These are phyloP conservation scores for Archilochus colubris DNA, from an alignment of 2,113 vertebrate species.

Conservation along the genomic window DNA sequence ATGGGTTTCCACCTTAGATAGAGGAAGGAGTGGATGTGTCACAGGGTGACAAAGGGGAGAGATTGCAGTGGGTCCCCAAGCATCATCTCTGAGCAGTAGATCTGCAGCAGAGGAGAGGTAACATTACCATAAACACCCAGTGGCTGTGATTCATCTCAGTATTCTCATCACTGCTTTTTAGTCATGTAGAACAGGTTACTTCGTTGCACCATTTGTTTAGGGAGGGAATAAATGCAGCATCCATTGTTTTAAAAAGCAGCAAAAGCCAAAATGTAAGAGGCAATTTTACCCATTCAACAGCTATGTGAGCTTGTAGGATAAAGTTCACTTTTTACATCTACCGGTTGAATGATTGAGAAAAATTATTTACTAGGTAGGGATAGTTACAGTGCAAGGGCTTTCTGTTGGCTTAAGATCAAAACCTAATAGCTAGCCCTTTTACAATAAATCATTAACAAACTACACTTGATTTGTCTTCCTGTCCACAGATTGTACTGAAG, in stretches of 20 bases:
- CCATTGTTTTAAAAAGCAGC: neutral
- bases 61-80: rapidly evolving
- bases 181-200: neutral
- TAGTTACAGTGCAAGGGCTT: neutral
- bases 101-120: neutral
- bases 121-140: neutral
- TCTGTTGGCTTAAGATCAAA: slow-evolving; percentile 20
- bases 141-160: neutral
- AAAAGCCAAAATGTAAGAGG: neutral
- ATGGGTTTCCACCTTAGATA: neutral
- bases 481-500: neutral
- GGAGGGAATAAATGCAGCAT: neutral
- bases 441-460: slow-evolving; percentile 27
- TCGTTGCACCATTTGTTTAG: neutral
- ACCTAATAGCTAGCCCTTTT: slow-evolving; percentile 6
- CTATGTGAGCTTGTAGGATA: neutral
- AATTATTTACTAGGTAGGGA: neutral
- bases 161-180: neutral
- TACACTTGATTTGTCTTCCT: neutral
- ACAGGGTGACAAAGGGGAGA: neutral
- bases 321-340: neutral
- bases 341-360: neutral
- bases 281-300: neutral
- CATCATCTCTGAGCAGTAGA: neutral
- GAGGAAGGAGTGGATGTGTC: neutral